Evolutionary conservation across 2,797 vertebrate species (phyloP).

Genomic region (Muscicapa comitata): DNA sequence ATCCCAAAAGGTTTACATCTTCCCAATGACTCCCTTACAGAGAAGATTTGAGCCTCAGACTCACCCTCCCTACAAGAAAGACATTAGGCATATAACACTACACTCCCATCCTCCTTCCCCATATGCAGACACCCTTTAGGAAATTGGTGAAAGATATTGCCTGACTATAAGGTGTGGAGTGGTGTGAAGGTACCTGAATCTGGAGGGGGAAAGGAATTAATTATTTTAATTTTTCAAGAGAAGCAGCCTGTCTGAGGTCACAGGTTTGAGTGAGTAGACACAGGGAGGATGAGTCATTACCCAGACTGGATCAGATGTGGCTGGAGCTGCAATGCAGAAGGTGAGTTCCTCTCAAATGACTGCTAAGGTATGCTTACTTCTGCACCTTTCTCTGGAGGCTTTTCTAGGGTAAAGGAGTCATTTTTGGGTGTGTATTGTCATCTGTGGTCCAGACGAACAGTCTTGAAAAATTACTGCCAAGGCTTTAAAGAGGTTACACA

Average conservation of each 20-base stretch:
- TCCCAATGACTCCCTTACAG: fast-evolving
- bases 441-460: background rate
- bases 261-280: background rate
- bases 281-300: background rate
- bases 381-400: background rate
- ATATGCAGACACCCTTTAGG: background rate
- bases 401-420: background rate
- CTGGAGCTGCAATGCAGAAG: background rate
- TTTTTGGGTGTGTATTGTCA: fast-evolving
- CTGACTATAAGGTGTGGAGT: background rate
- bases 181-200: background rate
- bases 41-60: background rate
- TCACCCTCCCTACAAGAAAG: background rate
- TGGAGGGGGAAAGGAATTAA: background rate
- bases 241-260: background rate
- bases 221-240: background rate
- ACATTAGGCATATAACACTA: background rate
- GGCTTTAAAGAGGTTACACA: background rate
- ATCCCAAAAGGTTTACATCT: background rate
- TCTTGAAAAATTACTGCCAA: background rate
- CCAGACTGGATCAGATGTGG: background rate
- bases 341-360: background rate
- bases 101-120: background rate
- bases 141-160: background rate
- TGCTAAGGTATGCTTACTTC: background rate